Evolutionary conservation across 92 coral and sea anemone species (phyloP).

Genomic region (Parazoanthus darwini): DNA sequence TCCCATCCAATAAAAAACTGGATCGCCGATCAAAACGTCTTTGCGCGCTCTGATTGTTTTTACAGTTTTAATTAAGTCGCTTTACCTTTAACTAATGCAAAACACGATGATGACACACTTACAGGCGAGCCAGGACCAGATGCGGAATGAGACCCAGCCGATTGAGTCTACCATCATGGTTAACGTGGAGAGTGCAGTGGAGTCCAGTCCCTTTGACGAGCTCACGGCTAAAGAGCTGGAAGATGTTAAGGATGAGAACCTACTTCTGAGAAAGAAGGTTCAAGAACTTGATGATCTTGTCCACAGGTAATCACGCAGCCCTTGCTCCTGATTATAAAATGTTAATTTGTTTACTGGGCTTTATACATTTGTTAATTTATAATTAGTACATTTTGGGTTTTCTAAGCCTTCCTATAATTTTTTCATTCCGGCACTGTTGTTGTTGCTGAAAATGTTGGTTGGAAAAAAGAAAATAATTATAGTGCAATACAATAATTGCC

Average conservation of each 20-base stretch:
- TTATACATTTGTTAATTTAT: too few relatives aligned
- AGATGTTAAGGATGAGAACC: slow-evolving; percentile 19
- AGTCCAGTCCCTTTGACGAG: slow-evolving; percentile 44
- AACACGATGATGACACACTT: not conserved
- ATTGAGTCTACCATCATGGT: slow-evolving; percentile 22
- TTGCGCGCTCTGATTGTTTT: too few relatives aligned
- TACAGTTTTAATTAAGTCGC: too few relatives aligned
- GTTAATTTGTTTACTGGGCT: not conserved
- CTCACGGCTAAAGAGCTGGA: slow-evolving; percentile 19
- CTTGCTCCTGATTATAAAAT: not conserved
- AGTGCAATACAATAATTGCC: too few relatives aligned
- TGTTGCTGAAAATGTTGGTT: too few relatives aligned
- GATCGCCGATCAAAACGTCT: too few relatives aligned
- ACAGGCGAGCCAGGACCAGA: slow-evolving; percentile 31
- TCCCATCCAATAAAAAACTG: too few relatives aligned
- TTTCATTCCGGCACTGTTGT: too few relatives aligned
- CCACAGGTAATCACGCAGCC: not conserved
- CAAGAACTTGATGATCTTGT: slow-evolving; percentile 40
- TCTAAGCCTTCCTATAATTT: too few relatives aligned
- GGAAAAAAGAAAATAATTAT: too few relatives aligned
- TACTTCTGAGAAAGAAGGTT: slow-evolving; percentile 34
- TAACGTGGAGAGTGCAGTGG: slow-evolving; percentile 20
- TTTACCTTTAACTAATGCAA: not conserved
- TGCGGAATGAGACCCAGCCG: slow-evolving; percentile 25
- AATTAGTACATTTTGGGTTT: too few relatives aligned